Evolutionary conservation across 2,113 vertebrate species (phyloP).

Genomic region (Pseudolaguvia tuberculata): DNA sequence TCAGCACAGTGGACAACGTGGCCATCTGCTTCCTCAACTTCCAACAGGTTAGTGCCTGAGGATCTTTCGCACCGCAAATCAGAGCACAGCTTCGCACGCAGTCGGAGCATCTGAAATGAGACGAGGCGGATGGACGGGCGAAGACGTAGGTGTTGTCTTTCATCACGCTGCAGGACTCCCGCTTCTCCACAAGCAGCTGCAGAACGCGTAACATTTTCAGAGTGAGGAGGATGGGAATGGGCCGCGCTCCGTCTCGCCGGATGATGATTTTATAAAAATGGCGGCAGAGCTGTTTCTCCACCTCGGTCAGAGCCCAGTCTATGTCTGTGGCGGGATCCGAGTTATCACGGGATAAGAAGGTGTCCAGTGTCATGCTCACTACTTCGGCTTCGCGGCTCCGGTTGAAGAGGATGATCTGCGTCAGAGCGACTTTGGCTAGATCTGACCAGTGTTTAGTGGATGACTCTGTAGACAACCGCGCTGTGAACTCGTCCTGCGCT

Average conservation of each 20-base stretch:
- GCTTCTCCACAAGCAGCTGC: conserved; percentile 47
- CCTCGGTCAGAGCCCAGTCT: conserved; percentile 37
- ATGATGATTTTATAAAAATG: conserved; percentile 47
- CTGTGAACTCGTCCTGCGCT: conserved; percentile 33
- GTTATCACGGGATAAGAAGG: conserved; percentile 28
- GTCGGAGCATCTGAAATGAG: conserved; percentile 43
- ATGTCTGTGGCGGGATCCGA: conserved; percentile 40
- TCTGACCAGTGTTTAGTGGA: conserved; percentile 36
- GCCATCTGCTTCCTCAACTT: conserved; percentile 46
- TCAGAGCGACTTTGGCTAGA: conserved; percentile 46
- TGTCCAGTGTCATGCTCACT: conserved; percentile 43
- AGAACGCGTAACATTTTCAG: conserved; percentile 43
- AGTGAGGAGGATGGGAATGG: conserved; percentile 46
- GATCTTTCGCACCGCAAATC: conserved; percentile 38
- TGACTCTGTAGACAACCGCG: conserved; percentile 11
- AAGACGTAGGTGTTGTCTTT: conserved; percentile 37
- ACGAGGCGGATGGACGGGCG: conserved; percentile 31
- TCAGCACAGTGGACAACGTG: conserved; percentile 48
- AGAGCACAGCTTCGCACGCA: conserved; percentile 34
- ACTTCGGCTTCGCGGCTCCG: conserved; percentile 41
- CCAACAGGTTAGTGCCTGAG: conserved; percentile 38
- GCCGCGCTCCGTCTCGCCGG: conserved; percentile 43
- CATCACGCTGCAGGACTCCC: conserved; percentile 34
- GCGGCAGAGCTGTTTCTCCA: conserved; percentile 46
- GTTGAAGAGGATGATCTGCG: conserved; percentile 52